Evolutionary conservation across 2,888 invertebrate species (phyloP).

Genomic region (Aphidoletes aphidimyza): DNA sequence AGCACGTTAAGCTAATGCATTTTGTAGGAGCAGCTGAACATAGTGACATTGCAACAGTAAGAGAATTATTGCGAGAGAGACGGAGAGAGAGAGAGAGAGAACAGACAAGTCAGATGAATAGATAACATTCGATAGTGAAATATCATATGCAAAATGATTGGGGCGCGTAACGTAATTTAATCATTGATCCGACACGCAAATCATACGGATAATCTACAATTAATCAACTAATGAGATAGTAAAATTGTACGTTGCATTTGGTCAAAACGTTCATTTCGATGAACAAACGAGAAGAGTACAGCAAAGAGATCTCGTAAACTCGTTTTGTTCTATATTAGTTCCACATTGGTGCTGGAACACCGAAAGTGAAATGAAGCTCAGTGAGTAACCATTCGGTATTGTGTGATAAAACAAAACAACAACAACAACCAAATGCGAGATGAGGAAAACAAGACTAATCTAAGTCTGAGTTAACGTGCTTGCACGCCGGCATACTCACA

Average conservation of each 20-base stretch:
- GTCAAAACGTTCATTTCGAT: neutral
- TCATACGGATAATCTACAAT: neutral
- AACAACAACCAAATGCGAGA: too few relatives aligned
- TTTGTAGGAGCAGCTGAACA: too few relatives aligned
- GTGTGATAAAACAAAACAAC: neutral
- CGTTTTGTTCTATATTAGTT: neutral
- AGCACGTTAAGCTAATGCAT: too few relatives aligned
- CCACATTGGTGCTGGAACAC: neutral
- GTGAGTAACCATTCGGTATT: too few relatives aligned
- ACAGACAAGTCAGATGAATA: neutral
- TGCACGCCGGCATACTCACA: too few relatives aligned
- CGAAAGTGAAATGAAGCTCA: neutral
- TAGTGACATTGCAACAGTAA: neutral
- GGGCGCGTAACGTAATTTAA: neutral
- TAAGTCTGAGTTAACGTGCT: too few relatives aligned
- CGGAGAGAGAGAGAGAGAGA: neutral
- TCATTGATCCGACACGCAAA: slow-evolving; percentile 36
- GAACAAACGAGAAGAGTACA: too few relatives aligned
- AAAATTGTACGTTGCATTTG: neutral
- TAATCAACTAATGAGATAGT: slow-evolving; percentile 26
- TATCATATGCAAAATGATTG: neutral
- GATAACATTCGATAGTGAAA: neutral
- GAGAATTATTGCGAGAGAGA: neutral
- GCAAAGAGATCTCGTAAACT: too few relatives aligned
- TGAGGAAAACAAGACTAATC: too few relatives aligned